Evolutionary conservation across 2,113 vertebrate genomes (phyloP), one percentile per base, ranked within the genome.

Genomic region (Vireo altiloquus): DNA sequence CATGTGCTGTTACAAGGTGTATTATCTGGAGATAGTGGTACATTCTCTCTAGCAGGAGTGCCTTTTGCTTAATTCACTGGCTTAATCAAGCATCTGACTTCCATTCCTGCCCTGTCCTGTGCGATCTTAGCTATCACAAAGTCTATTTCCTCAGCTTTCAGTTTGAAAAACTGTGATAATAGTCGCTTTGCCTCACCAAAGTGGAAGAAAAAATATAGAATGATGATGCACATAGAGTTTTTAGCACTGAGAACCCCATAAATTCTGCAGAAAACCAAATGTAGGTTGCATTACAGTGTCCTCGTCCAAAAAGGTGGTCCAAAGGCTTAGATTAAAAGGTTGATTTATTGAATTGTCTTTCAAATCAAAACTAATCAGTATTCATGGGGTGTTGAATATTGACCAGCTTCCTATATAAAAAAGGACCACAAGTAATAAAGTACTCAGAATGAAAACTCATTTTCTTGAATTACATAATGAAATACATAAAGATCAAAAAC

Each of bases 211-310:
- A 74, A 61, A 33, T 9, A 17, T 1, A 23, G 76, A 59, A 25
- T 22, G 1, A 18, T 28, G 27, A 3, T 57, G 8, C 4, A 28
- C 2, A 1, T 3, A 10, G 6, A 33, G 10, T 53, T 56, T 40
- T 10, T 28, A 65, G n/a, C 20, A 68, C 3, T 12, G 21, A 39
- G 22, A 2, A 4, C 60, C 2, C 10, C 1, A 1, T 33, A 35
- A 64, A 35, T 49, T 75, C 35, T 60, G 14, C 20, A 81, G 30
- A 44, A 42, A 84, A 63, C 17, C 5, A 39, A 71, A 52, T 19
- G 6, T 15, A 68, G 47, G 16, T 15, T 81, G 3, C 15, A 16
- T 42, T 37, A 27, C 3, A 37, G 6, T 37, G 15, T 27, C 24
- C 21, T 56, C 11, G 17, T 40, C 9, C 20, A 25, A 49, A 61